Evolutionary conservation across 2,797 vertebrate species (phyloP).

Genomic region (Syndactyla subalaris): DNA sequence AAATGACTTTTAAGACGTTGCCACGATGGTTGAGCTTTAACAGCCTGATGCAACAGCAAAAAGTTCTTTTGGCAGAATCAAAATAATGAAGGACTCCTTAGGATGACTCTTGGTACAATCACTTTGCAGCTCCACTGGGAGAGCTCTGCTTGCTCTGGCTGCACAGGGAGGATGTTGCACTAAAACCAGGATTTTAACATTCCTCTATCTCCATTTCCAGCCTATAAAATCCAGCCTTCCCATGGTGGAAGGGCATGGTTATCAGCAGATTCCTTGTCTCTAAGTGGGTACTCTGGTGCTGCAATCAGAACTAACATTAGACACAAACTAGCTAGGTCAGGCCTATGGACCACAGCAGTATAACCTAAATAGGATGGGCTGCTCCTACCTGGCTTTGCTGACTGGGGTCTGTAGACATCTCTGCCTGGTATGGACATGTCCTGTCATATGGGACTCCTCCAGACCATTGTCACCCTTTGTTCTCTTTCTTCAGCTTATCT

Average conservation of each 20-base stretch:
- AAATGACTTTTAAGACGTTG: background rate
- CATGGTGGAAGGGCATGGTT: background rate
- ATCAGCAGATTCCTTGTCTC: background rate
- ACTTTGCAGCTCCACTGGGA: background rate
- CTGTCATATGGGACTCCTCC: background rate
- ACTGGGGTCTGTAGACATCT: background rate
- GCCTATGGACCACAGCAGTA: accelerated
- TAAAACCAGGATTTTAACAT: background rate
- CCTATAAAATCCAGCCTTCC: background rate
- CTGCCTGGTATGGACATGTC: no score
- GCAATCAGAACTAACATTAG: background rate
- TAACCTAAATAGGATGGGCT: accelerated
- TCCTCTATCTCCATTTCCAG: background rate
- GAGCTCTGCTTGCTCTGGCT: background rate
- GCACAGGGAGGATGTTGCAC: background rate
- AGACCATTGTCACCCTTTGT: background rate
- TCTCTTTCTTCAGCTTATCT: background rate
- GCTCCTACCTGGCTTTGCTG: background rate
- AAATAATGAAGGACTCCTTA: background rate
- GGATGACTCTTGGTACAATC: background rate
- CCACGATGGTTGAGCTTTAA: background rate
- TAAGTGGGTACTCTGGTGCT: background rate
- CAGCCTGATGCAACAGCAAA: background rate
- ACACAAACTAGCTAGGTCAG: background rate
- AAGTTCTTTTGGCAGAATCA: background rate